A percentile compares a stretch with the other conserved stretches of the same genome.
Evolutionary conservation across 2,113 vertebrate genomes (phyloP).

Genomic region (Scatophagus argus): DNA sequence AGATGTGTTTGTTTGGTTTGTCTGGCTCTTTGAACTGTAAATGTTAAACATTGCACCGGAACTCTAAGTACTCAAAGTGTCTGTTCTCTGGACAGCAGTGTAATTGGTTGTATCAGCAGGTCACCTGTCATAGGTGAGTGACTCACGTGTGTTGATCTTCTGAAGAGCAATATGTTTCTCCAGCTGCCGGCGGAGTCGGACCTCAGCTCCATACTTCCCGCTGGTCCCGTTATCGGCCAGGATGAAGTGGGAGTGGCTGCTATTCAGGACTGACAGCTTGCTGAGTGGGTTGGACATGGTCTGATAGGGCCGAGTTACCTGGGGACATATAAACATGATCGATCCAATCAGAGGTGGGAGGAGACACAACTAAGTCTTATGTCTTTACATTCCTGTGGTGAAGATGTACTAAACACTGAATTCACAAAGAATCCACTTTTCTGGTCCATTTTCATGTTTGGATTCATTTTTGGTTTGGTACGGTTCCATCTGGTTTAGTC

Average conservation of each 20-base stretch:
- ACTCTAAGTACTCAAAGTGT: too few relatives aligned
- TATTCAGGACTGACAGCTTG: slow-evolving; percentile 93
- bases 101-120: background rate
- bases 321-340: slow-evolving; percentile 2
- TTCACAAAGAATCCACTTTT: too few relatives aligned
- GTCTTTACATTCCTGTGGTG: background rate
- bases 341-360: background rate
- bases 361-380: too few relatives aligned
- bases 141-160: slow-evolving; percentile 98
- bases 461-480: background rate
- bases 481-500: background rate
- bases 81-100: background rate
- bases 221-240: slow-evolving; percentile 92
- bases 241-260: slow-evolving; percentile 96
- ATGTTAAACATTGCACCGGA: too few relatives aligned
- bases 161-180: slow-evolving; percentile 98
- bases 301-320: slow-evolving; percentile 95
- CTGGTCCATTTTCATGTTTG: too few relatives aligned
- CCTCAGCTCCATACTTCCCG: slow-evolving; percentile 96
- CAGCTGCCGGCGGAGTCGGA: slow-evolving; percentile 91
- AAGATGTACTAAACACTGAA: background rate
- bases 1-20: background rate
- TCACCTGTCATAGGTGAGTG: background rate
- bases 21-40: background rate
- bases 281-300: slow-evolving; percentile 98